A percentile compares a stretch with the other conserved stretches of the same genome.
Evolutionary conservation across 1,140 invertebrate species (phyloP).

Genomic region (Drosophila kurseongensis): DNA sequence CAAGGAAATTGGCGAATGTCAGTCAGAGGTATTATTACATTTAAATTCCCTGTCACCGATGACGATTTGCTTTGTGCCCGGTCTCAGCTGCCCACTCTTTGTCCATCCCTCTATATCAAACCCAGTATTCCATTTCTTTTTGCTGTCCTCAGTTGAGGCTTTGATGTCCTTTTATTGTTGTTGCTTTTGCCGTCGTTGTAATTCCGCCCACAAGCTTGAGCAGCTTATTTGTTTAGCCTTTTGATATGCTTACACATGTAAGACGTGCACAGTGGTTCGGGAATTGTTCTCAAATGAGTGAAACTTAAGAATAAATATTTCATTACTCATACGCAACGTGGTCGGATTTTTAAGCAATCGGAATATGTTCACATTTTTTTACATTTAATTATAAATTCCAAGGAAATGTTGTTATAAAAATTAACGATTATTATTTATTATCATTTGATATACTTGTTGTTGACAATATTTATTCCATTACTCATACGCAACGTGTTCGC

Average conservation of each 20-base stretch:
- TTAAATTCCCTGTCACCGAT: constrained; percentile 1
- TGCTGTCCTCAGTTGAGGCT: constrained; percentile 16
- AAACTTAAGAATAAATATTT: not conserved
- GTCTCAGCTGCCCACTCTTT: constrained; percentile 16
- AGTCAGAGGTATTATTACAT: constrained; percentile 9
- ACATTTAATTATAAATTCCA: too few species aligned
- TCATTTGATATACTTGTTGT: too few species aligned
- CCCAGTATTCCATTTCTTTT: not conserved
- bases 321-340: too few species aligned
- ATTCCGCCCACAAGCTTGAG: constrained; percentile 34
- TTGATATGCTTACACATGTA: constrained; percentile 34
- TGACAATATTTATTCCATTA: too few species aligned
- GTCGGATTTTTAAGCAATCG: too few species aligned
- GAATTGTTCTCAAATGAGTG: too few species aligned
- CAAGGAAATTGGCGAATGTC: constrained; percentile 32
- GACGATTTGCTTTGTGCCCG: constrained; percentile 6
- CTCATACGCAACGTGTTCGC: too few species aligned
- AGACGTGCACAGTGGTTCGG: constrained; percentile 10
- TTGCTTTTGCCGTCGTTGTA: constrained; percentile 9
- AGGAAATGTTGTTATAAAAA: too few species aligned
- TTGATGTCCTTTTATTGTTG: constrained; percentile 30
- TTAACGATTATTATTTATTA: too few species aligned
- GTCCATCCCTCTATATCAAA: not conserved
- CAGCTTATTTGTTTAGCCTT: constrained; percentile 46
- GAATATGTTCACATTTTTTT: too few species aligned